Evolutionary conservation across 2,797 vertebrate species (phyloP).

Genomic region (Phataginus tetradactyla): DNA sequence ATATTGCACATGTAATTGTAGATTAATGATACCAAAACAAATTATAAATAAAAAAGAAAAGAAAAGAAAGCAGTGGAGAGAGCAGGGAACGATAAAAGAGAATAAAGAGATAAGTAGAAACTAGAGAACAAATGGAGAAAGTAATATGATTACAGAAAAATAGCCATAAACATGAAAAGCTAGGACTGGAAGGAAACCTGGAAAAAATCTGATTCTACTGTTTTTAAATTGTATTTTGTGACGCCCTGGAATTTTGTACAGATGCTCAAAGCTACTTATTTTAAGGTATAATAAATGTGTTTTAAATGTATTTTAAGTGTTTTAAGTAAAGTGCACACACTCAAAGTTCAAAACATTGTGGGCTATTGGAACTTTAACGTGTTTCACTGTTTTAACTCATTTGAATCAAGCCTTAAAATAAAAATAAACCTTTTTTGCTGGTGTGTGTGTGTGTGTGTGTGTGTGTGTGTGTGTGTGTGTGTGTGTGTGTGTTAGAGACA

Average conservation of each 20-base stretch:
- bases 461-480: not conserved
- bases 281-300: not conserved
- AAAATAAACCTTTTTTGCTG: not conserved
- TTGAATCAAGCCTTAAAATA: not conserved
- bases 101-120: not conserved
- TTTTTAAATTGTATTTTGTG: slow-evolving; percentile 14
- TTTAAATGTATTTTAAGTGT: not conserved
- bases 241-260: not conserved
- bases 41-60: too few species aligned
- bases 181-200: not conserved
- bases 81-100: not conserved
- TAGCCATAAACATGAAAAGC: not conserved
- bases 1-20: too few species aligned
- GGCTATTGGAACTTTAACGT: not conserved
- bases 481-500: not conserved
- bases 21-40: too few species aligned
- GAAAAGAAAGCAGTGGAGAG: not conserved
- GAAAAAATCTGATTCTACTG: not conserved
- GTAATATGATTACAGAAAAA: not conserved
- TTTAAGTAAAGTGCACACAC: not conserved
- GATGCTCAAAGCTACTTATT: not conserved
- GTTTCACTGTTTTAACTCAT: not conserved
- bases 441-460: too few species aligned
- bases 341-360: not conserved
- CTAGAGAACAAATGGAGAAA: not conserved